Evolutionary conservation across 2,888 invertebrate species (phyloP).

Genomic region (Eilema caniola): DNA sequence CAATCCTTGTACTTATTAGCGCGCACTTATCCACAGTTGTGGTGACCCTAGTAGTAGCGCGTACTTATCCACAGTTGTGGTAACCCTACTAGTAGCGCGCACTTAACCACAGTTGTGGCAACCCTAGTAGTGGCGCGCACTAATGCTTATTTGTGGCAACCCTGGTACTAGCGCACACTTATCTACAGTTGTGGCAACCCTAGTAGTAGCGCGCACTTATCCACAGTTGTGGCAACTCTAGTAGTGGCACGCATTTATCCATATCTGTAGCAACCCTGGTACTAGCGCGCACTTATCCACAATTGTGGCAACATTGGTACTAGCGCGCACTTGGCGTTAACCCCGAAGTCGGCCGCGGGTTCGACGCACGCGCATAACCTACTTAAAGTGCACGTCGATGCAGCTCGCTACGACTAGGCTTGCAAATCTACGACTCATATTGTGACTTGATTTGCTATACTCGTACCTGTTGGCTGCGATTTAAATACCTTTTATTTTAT

Average conservation of each 20-base stretch:
- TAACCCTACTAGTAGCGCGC: slow-evolving; percentile 54
- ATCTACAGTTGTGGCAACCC: too few relatives aligned
- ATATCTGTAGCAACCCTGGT: slow-evolving; percentile 46
- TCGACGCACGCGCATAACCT: slow-evolving; percentile 81
- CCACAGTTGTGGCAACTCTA: slow-evolving; percentile 47
- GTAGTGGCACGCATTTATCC: slow-evolving; percentile 47
- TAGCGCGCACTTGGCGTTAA: slow-evolving; percentile 64
- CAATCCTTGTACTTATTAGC: too few relatives aligned
- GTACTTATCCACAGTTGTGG: neutral
- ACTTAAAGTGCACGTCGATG: slow-evolving; percentile 77
- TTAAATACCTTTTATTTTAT: slow-evolving; percentile 51
- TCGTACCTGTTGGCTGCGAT: slow-evolving; percentile 51
- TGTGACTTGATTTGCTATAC: slow-evolving; percentile 56
- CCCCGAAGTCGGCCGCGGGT: slow-evolving; percentile 84
- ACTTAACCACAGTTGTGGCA: slow-evolving; percentile 35
- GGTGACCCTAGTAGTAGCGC: too few relatives aligned
- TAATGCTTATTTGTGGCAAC: slow-evolving; percentile 38
- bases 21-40: too few relatives aligned
- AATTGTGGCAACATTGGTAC: slow-evolving; percentile 51
- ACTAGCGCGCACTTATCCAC: slow-evolving; percentile 32
- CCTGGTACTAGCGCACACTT: slow-evolving; percentile 55
- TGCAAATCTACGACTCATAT: slow-evolving; percentile 76
- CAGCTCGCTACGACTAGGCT: slow-evolving; percentile 63
- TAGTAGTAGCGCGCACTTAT: neutral
- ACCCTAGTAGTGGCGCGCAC: too few relatives aligned